Conservation (phyloP, 2,113 vertebrate genomes). For the Crocuta crocuta region DNA sequence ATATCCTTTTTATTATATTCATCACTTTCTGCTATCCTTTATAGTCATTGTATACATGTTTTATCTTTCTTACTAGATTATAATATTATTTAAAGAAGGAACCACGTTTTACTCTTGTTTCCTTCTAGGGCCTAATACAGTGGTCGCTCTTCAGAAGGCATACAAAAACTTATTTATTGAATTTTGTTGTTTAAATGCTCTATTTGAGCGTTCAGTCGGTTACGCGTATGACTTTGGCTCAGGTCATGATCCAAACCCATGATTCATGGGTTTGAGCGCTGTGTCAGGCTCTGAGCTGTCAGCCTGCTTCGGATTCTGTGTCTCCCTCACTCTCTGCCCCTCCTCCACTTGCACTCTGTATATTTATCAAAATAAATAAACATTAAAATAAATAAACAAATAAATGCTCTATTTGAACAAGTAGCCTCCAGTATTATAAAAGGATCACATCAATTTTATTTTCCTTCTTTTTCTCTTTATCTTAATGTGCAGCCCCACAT, state of each 20-base stretch:
- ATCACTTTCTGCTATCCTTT: neutral
- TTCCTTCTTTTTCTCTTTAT: neutral
- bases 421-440: neutral
- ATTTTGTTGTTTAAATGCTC: neutral
- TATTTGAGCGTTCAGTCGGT: neutral
- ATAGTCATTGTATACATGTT: neutral
- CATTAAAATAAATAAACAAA: too few species aligned
- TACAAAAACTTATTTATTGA: neutral
- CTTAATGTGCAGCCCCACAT: neutral
- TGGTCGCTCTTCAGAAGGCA: neutral
- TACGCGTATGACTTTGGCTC: too few species aligned
- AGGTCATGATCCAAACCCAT: too few species aligned
- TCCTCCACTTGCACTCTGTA: too few species aligned
- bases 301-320: too few species aligned
- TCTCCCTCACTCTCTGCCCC: too few species aligned
- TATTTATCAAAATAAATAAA: too few species aligned
- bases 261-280: too few species aligned
- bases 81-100: neutral
- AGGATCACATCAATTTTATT: neutral
- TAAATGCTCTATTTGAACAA: neutral
- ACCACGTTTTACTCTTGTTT: neutral
- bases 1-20: neutral
- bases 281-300: too few species aligned
- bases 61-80: neutral
- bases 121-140: neutral